phyloP scores from a whole-genome alignment of 2,888 invertebrate genomes.

The Lordiphosa fenestrarum region DNA sequence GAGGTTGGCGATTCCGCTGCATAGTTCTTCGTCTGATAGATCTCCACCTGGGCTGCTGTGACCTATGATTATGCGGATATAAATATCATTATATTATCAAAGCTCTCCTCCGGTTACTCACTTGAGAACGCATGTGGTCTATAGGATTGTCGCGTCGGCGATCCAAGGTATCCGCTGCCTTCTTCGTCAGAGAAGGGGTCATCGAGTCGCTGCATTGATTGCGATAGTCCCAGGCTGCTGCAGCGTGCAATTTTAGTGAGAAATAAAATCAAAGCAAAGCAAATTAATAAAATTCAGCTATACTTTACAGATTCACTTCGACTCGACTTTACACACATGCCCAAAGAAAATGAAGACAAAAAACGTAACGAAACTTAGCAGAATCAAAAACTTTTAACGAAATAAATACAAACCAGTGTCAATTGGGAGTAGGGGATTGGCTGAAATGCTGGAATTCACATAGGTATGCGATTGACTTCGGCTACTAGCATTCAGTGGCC shows the following conservation, averaged over 20 bases:
- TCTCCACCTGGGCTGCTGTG: slow-evolving; percentile 82
- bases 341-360: slow-evolving; percentile 42
- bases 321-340: slow-evolving; percentile 32
- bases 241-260: slow-evolving; percentile 34
- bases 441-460: slow-evolving; percentile 94
- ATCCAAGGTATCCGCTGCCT: slow-evolving; percentile 83
- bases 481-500: slow-evolving; percentile 81
- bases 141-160: slow-evolving; percentile 81
- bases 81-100: too few relatives aligned
- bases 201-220: slow-evolving; percentile 82
- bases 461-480: slow-evolving; percentile 83
- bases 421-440: slow-evolving; percentile 96
- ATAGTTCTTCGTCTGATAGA: slow-evolving; percentile 81
- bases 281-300: slow-evolving; percentile 31
- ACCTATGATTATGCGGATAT: slow-evolving; percentile 58
- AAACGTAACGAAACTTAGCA: slow-evolving; percentile 54
- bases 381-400: slow-evolving; percentile 62
- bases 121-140: slow-evolving; percentile 83
- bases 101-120: slow-evolving; percentile 37
- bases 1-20: slow-evolving; percentile 80
- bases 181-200: slow-evolving; percentile 95
- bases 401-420: slow-evolving; percentile 84
- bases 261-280: slow-evolving; percentile 16
- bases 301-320: slow-evolving; percentile 23
- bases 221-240: slow-evolving; percentile 81